Conservation (phyloP, 2,797 vertebrate species). For the Siniperca undulata region DNA sequence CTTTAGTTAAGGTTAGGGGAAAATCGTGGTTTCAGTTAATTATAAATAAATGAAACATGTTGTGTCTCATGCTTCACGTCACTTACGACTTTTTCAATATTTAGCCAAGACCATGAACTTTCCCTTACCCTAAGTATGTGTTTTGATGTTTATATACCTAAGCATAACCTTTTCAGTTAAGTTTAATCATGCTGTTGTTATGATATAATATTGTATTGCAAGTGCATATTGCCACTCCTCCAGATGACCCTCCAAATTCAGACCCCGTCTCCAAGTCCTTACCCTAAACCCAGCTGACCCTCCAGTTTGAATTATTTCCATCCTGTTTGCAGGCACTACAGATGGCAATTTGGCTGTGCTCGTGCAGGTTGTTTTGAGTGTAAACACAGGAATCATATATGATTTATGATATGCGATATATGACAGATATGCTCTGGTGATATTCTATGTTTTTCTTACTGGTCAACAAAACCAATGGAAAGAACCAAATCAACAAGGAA, state of each 20-base stretch:
- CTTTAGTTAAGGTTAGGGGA: not conserved
- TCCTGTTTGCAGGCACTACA: slow-evolving; percentile 44
- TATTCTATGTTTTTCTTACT: not conserved
- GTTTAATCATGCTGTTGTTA: not conserved
- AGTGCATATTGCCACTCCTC: not conserved
- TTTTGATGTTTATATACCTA: not conserved
- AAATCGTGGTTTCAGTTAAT: not conserved
- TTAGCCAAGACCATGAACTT: not conserved
- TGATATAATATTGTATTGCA: not conserved
- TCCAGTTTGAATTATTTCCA: slow-evolving; percentile 38
- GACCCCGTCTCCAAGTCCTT: slow-evolving; percentile 27
- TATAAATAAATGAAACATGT: not conserved
- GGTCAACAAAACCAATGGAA: not conserved
- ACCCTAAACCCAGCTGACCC: slow-evolving; percentile 42
- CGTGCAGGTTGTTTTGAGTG: slow-evolving; percentile 10
- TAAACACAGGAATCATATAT: slow-evolving; percentile 2
- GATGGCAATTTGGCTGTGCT: slow-evolving; percentile 30
- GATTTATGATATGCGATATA: not conserved
- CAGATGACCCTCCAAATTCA: slow-evolving; percentile 42
- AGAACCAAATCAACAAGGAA: not conserved
- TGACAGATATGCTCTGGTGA: not conserved
- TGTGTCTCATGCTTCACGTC: not conserved
- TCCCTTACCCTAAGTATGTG: not conserved
- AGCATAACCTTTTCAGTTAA: not conserved
- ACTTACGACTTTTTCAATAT: not conserved